Evolutionary conservation across 2,888 invertebrate genomes (phyloP), one percentile per base, ranked within the genome.

Genomic region (Syrista parreyssii): DNA sequence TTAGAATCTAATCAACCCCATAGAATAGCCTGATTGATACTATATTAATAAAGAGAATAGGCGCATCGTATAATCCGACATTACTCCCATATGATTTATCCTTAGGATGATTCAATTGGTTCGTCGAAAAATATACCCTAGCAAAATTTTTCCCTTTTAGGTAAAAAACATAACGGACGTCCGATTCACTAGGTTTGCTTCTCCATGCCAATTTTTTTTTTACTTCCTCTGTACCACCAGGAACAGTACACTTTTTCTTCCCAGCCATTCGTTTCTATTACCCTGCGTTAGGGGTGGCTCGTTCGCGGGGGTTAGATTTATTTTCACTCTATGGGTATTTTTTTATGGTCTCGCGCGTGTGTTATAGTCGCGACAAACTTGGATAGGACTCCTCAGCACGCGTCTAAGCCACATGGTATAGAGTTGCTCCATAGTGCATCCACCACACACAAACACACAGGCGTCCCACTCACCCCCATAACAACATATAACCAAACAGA

Each of bases 251-350:
- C 55, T 71, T 71, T 71, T 33, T 33, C 71, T 71, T 71, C 32
- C 71, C 84, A 78, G 78, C 83, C 84, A 88, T 88, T 87, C 88
- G 84, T 88, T 88, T 87, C 88, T 87, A 87, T 88, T 87, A 89
- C 85, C 82, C 78, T 81, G 79, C 79, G 82, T 79, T 82, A 79
- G 79, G 81, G 83, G 83, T 80, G 84, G 79, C 75, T 77, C 84
- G 79, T 79, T 79, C 80, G 78, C 77, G 81, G 84, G 80, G 85
- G 88, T 89, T 89, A 89, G 91, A 91, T 91, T 91, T 91, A 91
- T 91, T 91, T 91, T 90, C 91, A 91, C 91, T 91, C 84, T 79
- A 82, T 87, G 85, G 88, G 85, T 88, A 88, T 89, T 89, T 88
- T 89, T 90, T 91, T 90, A 89, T 88, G 88, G 86, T 84, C 88